Conservation (phyloP, 64 coral and sea anemone genomes). For the Pocillopora damicornis region DNA sequence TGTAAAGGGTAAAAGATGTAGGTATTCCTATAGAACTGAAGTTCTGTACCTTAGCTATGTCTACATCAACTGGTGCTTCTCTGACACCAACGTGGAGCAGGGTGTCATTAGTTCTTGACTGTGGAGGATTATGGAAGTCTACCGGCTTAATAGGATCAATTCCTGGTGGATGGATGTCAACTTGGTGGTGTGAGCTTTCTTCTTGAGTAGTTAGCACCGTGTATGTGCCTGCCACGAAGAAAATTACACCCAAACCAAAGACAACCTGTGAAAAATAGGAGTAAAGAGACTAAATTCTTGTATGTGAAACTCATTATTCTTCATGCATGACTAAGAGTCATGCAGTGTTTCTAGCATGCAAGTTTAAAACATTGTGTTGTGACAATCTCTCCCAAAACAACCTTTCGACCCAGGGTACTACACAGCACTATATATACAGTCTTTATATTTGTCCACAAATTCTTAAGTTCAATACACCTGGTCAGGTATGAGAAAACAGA, state of each 20-base stretch:
- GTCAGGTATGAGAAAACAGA: no score
- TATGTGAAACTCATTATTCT: no score
- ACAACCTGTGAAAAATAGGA: constrained; percentile 20
- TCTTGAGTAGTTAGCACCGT: constrained; percentile 56
- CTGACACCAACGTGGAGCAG: background rate
- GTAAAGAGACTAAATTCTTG: background rate
- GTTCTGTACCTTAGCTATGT: constrained; percentile 20
- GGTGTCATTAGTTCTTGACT: background rate
- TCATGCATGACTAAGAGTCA: no score
- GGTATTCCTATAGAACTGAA: background rate
- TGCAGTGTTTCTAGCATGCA: no score
- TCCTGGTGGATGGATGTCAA: constrained; percentile 46
- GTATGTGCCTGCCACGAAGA: constrained; percentile 76
- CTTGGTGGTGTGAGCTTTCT: constrained; percentile 36
- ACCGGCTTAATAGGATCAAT: constrained; percentile 51
- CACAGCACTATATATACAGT: no score
- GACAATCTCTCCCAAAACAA: no score
- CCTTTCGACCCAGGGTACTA: no score
- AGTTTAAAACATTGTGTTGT: no score
- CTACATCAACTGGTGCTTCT: constrained; percentile 4
- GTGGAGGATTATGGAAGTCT: background rate
- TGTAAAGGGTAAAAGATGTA: no score
- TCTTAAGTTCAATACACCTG: no score
- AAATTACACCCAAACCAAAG: constrained; percentile 59
- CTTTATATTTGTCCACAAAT: no score